These are phyloP conservation scores for Dinothrombium tinctorium DNA, from an alignment of 1,140 invertebrate genomes.

Conservation along the genomic window DNA sequence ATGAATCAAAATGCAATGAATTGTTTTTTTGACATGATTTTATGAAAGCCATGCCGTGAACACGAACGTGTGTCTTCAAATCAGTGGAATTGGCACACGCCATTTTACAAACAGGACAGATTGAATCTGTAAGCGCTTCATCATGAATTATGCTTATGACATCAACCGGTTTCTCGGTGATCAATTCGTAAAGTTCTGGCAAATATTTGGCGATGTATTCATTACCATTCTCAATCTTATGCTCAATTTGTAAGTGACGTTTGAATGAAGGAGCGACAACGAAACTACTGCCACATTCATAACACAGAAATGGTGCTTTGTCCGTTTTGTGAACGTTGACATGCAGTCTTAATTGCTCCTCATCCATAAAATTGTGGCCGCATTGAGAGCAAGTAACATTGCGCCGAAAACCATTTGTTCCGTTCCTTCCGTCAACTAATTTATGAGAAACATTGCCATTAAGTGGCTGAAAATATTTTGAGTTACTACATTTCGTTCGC, in stretches of 20 bases:
- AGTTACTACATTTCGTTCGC: too few species aligned
- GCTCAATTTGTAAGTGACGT: not conserved
- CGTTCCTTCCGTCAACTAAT: too few species aligned
- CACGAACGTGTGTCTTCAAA: conserved; percentile 4
- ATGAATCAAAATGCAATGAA: too few species aligned
- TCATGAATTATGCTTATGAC: not conserved
- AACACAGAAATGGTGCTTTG: not conserved
- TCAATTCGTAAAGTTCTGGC: not conserved
- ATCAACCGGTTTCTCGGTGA: conserved; percentile 4
- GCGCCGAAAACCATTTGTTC: too few species aligned
- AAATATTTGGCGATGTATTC: not conserved
- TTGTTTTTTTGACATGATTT: conserved; percentile 6
- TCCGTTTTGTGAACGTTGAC: not conserved
- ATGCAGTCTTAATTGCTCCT: not conserved
- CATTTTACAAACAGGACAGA: conserved; percentile 4
- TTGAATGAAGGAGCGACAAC: not conserved
- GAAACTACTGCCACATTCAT: not conserved
- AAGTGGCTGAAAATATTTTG: too few species aligned
- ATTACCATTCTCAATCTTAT: not conserved
- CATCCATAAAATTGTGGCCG: not conserved
- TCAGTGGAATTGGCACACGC: not conserved
- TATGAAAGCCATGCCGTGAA: conserved; percentile 7
- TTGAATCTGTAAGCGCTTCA: not conserved
- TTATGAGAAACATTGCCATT: too few species aligned
- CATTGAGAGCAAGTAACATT: not conserved